phyloP scores from a whole-genome alignment of 2,888 invertebrate species.

The Phyto melanocephala region DNA sequence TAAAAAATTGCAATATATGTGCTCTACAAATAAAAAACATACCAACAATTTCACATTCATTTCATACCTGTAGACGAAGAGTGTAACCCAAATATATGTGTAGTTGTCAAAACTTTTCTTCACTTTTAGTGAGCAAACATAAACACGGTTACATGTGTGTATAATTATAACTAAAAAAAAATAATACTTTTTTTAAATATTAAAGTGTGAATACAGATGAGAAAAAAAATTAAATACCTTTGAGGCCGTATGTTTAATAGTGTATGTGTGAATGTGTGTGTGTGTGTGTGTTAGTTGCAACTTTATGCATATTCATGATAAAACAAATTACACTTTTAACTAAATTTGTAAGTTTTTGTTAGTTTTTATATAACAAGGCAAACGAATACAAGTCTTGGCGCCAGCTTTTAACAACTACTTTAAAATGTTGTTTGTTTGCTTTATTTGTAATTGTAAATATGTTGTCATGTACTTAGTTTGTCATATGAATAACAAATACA shows the following conservation, averaged over 20 bases:
- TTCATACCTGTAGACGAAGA: not conserved
- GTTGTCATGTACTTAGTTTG: conserved; percentile 20
- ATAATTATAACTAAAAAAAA: conserved; percentile 1
- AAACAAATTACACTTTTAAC: conserved; percentile 29
- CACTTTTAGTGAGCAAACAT: conserved; percentile 42
- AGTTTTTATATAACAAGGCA: not conserved
- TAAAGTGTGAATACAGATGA: too few species aligned
- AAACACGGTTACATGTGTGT: not conserved
- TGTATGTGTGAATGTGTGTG: not conserved
- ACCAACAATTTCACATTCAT: not conserved
- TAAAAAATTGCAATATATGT: not conserved
- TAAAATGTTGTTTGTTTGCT: conserved; percentile 26
- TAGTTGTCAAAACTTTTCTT: conserved; percentile 12
- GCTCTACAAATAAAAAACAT: not conserved
- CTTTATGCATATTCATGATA: conserved; percentile 51
- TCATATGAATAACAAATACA: conserved; percentile 41
- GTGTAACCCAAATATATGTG: not conserved
- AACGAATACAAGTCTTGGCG: conserved; percentile 37
- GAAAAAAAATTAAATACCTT: too few species aligned
- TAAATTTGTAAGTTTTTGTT: not conserved
- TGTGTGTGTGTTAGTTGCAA: not conserved
- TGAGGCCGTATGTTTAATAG: too few species aligned
- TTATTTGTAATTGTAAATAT: too few species aligned
- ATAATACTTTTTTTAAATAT: too few species aligned
- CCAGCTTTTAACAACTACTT: conserved; percentile 51